phyloP scores from a whole-genome alignment of 2,888 invertebrate species.

The Cordilura impudica region DNA sequence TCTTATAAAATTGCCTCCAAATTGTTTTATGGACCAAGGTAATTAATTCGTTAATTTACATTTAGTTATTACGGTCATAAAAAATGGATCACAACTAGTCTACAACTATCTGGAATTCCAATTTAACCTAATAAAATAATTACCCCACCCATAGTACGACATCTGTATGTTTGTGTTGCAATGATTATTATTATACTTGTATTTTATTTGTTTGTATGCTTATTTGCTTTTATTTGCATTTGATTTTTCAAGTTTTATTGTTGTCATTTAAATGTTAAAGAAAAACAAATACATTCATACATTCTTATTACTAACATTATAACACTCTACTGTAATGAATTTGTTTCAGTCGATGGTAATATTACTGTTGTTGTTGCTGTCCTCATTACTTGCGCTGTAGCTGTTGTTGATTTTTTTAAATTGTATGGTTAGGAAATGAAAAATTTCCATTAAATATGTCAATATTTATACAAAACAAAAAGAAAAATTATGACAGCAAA shows the following conservation, averaged over 20 bases:
- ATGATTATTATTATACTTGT: background rate
- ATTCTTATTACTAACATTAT: background rate
- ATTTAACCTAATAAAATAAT: no score
- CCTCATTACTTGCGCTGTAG: background rate
- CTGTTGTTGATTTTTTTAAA: background rate
- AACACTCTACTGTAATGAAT: slow-evolving; percentile 3
- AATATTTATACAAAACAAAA: slow-evolving; percentile 55
- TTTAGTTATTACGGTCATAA: no score
- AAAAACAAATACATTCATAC: background rate
- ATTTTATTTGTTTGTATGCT: background rate
- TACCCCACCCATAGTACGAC: no score
- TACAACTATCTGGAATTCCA: no score
- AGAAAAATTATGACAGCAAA: slow-evolving; percentile 58
- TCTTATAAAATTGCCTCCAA: no score
- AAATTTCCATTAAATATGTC: slow-evolving; percentile 57
- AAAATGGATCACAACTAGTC: no score
- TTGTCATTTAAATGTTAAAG: slow-evolving; percentile 6
- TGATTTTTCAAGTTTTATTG: background rate
- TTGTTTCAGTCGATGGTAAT: slow-evolving; percentile 3
- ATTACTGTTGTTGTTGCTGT: slow-evolving; percentile 10
- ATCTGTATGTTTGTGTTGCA: background rate
- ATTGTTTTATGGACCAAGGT: no score
- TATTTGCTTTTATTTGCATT: background rate
- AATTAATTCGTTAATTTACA: no score
- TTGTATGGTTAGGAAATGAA: slow-evolving; percentile 21